Evolutionary conservation across 1,140 invertebrate genomes (phyloP).

Genomic region (Drosophila sulfurigaster): DNA sequence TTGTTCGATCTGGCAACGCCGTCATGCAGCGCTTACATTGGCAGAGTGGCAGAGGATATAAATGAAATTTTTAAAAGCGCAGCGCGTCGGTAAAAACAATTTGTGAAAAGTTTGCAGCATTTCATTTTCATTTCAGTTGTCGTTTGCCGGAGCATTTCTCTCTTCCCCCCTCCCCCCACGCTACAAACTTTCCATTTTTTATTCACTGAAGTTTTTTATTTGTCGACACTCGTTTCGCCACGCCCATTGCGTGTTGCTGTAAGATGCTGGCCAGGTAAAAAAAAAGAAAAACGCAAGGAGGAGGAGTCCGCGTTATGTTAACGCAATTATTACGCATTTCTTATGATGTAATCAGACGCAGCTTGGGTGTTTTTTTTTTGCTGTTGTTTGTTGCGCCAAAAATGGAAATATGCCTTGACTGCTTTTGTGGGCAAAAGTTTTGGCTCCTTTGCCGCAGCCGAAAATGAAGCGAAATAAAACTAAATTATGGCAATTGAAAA

Average conservation of each 20-base stretch:
- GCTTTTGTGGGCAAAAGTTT: constrained; percentile 63
- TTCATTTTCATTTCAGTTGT: constrained; percentile 30
- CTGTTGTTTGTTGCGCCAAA: constrained; percentile 9
- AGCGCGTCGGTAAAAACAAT: constrained; percentile 43
- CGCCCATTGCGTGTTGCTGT: constrained; percentile 43
- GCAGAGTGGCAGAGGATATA: constrained; percentile 1
- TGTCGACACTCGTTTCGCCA: constrained; percentile 28
- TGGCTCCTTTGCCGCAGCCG: constrained; percentile 29
- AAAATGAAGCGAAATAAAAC: constrained; percentile 82
- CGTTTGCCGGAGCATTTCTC: constrained; percentile 18
- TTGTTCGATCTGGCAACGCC: neutral
- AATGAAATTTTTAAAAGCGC: constrained; percentile 21
- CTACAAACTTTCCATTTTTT: constrained; percentile 29
- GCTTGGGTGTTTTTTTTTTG: constrained; percentile 52
- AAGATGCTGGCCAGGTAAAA: constrained; percentile 26
- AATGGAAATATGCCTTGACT: constrained; percentile 73
- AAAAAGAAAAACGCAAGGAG: neutral
- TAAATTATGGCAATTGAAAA: constrained; percentile 85
- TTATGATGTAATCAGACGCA: constrained; percentile 83
- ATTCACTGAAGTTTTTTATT: constrained; percentile 37
- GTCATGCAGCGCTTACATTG: neutral
- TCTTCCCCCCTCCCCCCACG: too few relatives aligned
- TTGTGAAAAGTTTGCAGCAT: constrained; percentile 46
- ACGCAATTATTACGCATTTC: constrained; percentile 83
- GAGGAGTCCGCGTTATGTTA: constrained; percentile 66